Conservation (phyloP, 2,797 vertebrate species). For the Mormyrops boulengeri region DNA sequence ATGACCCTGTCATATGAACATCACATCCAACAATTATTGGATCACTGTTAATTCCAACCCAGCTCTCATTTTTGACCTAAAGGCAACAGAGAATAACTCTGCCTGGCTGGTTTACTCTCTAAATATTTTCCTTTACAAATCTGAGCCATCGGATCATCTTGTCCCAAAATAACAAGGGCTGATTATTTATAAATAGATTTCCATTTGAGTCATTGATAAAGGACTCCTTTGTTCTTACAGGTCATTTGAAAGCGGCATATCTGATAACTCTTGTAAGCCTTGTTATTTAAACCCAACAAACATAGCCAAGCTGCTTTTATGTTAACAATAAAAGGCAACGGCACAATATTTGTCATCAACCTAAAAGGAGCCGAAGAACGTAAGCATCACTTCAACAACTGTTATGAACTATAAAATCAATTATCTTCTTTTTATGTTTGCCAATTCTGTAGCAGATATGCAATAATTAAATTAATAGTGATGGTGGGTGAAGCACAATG, state of each 20-base stretch:
- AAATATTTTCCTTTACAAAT: not conserved
- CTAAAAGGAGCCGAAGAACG: not conserved
- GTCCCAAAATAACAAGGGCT: not conserved
- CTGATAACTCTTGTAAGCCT: not conserved
- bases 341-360: not conserved
- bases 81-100: not conserved
- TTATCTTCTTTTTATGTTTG: not conserved
- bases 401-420: not conserved
- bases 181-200: slow-evolving; percentile 16
- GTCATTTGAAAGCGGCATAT: not conserved
- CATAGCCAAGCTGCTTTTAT: not conserved
- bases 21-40: not conserved
- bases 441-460: not conserved
- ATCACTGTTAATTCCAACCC: not conserved
- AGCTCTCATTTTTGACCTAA: not conserved
- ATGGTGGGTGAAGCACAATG: not conserved
- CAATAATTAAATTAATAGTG: slow-evolving; percentile 1
- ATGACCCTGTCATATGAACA: not conserved
- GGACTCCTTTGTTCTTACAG: not conserved
- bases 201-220: not conserved
- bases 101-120: not conserved
- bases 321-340: not conserved
- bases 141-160: not conserved
- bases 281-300: not conserved
- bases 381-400: not conserved